Evolutionary conservation across 2,888 invertebrate species (phyloP).

Genomic region (Drosophila kuntzei): DNA sequence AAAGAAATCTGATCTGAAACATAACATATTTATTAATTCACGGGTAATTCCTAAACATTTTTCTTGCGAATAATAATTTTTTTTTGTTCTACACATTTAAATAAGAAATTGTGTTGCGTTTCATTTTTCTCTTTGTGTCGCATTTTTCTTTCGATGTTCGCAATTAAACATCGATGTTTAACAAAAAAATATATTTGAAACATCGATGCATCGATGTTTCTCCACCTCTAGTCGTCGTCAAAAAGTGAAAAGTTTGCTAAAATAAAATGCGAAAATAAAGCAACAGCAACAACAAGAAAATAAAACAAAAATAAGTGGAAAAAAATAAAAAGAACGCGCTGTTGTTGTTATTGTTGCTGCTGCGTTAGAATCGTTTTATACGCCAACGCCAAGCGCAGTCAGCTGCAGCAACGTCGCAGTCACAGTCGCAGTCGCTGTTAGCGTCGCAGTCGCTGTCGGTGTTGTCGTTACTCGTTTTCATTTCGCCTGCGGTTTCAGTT

Average conservation of each 20-base stretch:
- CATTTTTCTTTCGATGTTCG: too few relatives aligned
- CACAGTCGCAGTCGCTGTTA: slow-evolving; percentile 29
- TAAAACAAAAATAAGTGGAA: slow-evolving; percentile 7
- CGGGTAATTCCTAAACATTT: too few relatives aligned
- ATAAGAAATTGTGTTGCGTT: too few relatives aligned
- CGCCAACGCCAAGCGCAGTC: slow-evolving; percentile 51
- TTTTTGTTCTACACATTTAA: too few relatives aligned
- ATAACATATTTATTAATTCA: too few relatives aligned
- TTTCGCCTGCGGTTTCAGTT: slow-evolving; percentile 78
- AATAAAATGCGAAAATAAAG: slow-evolving; percentile 43
- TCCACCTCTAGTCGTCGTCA: slow-evolving; percentile 47
- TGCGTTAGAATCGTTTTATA: slow-evolving; percentile 56
- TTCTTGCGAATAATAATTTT: too few relatives aligned
- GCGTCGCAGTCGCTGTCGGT: slow-evolving; percentile 24
- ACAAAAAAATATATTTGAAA: too few relatives aligned
- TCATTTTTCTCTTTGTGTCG: too few relatives aligned
- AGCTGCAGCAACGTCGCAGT: slow-evolving; percentile 43
- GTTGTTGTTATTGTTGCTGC: slow-evolving; percentile 29
- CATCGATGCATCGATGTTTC: too few relatives aligned
- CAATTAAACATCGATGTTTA: too few relatives aligned
- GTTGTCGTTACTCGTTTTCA: slow-evolving; percentile 73
- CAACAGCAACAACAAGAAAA: slow-evolving; percentile 18
- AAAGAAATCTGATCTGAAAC: too few relatives aligned
- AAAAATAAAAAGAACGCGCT: slow-evolving; percentile 18
- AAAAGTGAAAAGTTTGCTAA: slow-evolving; percentile 73